A percentile compares a stretch with the other conserved stretches of the same genome.
These are phyloP conservation scores for Aricia artaxerxes DNA, from an alignment of 2,888 invertebrate species.

Conservation along the genomic window DNA sequence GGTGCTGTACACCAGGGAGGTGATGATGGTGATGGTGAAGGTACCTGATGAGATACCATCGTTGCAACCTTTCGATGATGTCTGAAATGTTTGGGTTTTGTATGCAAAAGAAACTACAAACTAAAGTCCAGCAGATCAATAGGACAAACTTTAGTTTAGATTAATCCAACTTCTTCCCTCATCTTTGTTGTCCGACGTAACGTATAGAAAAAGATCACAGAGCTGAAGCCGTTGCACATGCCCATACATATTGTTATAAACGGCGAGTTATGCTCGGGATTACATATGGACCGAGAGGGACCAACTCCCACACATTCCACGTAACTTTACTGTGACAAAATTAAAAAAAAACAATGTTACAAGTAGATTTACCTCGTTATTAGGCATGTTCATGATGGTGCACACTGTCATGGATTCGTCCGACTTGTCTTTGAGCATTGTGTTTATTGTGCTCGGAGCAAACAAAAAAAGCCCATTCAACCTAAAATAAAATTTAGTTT, in stretches of 20 bases:
- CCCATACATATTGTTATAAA: no score
- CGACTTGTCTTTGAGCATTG: conserved; percentile 52
- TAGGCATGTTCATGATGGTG: conserved; percentile 51
- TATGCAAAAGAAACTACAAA: conserved; percentile 28
- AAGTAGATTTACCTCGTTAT: conserved; percentile 52
- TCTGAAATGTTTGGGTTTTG: conserved; percentile 46
- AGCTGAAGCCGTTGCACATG: no score
- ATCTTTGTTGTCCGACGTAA: no score
- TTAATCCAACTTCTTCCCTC: no score
- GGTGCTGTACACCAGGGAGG: conserved; percentile 60
- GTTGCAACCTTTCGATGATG: conserved; percentile 48
- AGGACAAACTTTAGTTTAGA: no score
- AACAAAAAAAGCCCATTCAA: conserved; percentile 67
- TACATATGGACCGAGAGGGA: no score
- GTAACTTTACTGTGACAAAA: no score
- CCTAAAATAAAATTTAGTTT: conserved; percentile 45
- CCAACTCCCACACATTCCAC: no score
- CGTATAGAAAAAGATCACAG: no score
- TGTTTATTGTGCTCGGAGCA: conserved; percentile 67
- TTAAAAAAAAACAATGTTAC: neutral
- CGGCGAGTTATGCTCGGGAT: no score
- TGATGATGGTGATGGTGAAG: conserved; percentile 62
- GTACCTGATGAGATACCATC: conserved; percentile 61
- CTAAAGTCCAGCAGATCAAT: neutral
- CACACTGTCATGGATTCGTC: conserved; percentile 57